phyloP scores from a whole-genome alignment of 2,888 invertebrate genomes.

The Tiliacea citrago region DNA sequence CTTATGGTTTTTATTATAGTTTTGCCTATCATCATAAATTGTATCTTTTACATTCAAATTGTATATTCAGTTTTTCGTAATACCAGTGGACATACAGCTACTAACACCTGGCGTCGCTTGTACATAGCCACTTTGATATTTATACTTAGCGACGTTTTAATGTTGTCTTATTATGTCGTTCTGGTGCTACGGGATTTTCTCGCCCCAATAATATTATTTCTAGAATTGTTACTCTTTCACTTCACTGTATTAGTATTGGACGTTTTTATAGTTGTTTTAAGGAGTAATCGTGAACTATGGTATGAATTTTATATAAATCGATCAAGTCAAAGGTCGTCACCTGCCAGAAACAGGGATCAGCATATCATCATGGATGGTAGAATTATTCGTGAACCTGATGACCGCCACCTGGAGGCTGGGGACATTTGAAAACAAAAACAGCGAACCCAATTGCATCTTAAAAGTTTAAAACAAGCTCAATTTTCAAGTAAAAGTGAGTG shows the following conservation, averaged over 20 bases:
- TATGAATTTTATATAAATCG: not conserved
- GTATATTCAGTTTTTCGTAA: not conserved
- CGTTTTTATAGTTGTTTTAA: not conserved
- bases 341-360: not conserved
- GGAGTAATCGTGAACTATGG: conserved; percentile 1
- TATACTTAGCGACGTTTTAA: too few relatives aligned
- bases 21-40: not conserved
- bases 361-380: not conserved
- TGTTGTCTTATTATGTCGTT: not conserved
- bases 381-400: not conserved
- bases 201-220: not conserved
- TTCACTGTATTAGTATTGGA: not conserved
- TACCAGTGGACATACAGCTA: not conserved
- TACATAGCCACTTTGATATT: too few relatives aligned
- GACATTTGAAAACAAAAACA: too few relatives aligned
- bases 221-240: not conserved
- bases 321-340: not conserved
- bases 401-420: not conserved
- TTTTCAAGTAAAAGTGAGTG: too few relatives aligned
- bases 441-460: too few relatives aligned
- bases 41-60: not conserved
- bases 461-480: too few relatives aligned
- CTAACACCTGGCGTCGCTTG: not conserved
- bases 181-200: accelerated
- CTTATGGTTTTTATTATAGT: not conserved